These are phyloP conservation scores for Bergia puertoricense DNA, from an alignment of 92 coral and sea anemone genomes.

Conservation along the genomic window DNA sequence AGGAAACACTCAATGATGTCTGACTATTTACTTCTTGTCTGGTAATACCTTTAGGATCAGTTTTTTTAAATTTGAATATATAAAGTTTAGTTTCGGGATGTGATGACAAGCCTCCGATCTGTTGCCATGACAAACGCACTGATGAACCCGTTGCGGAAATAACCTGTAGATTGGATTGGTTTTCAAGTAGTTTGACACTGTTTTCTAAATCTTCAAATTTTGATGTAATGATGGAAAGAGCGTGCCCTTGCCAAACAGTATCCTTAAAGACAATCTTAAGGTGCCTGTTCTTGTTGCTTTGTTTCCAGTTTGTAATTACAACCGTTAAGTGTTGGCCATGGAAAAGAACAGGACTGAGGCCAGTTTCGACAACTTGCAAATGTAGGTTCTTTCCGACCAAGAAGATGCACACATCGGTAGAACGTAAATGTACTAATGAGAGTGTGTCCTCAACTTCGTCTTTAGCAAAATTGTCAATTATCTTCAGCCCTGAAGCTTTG, in stretches of 20 bases:
- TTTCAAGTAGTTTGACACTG: not conserved
- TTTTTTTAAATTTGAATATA: too few species aligned
- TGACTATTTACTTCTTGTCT: not conserved
- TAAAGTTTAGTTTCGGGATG: not conserved
- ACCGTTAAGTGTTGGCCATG: slow-evolving; percentile 46
- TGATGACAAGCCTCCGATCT: not conserved
- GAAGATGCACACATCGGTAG: slow-evolving; percentile 50
- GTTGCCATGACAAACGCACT: slow-evolving; percentile 44
- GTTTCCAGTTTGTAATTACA: slow-evolving; percentile 46
- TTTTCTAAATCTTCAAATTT: not conserved
- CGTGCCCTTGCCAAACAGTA: slow-evolving; percentile 40
- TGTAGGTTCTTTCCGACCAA: slow-evolving; percentile 47
- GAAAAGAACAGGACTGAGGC: slow-evolving; percentile 24
- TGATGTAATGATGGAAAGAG: slow-evolving; percentile 4
- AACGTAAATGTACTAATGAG: slow-evolving; percentile 33
- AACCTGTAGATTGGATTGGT: slow-evolving; percentile 16
- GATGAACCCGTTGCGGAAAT: not conserved
- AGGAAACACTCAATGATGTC: not conserved
- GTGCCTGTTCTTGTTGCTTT: slow-evolving; percentile 37
- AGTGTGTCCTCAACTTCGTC: slow-evolving; percentile 53
- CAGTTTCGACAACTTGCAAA: slow-evolving; percentile 26
- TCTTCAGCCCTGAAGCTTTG: slow-evolving; percentile 48
- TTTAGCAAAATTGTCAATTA: slow-evolving; percentile 60
- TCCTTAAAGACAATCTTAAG: slow-evolving; percentile 42
- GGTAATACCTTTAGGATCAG: not conserved